Evolutionary conservation across 30 jellyfish, hydroid and myxozoan species (phyloP), one percentile per base, ranked within the genome.

Genomic region (Hydra vulgaris): DNA sequence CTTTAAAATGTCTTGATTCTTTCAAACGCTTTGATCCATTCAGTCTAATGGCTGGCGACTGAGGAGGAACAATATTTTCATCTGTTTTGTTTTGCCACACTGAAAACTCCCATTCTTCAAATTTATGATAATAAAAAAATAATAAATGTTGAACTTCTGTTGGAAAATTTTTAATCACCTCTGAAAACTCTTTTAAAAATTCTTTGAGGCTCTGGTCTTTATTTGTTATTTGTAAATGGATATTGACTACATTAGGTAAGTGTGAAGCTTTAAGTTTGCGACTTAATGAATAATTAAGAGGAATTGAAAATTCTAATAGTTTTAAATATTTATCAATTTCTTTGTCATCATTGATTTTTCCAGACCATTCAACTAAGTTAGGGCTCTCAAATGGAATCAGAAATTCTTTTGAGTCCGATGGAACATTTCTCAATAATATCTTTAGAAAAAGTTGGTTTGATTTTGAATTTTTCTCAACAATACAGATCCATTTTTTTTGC

Each of bases 331-430:
- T 0, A 15, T 66, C 56, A 15, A 23, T 80, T 26, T 66, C 52
- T 21, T 80, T 74, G 7, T 21, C 23, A 23, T 23, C 27, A 18
- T 0, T 18, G 24, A 21, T 70, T 56, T 69, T 19, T 27, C 23
- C 61, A 25, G 54, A 8, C 84, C 84, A 70, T n/a, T 66, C 83
- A 0, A 80, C 73, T 0, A 19, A 16, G 83, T 0, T 8, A 0
- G 21, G 5, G 26, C 71, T 67, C 53, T 70, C 83, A 61, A 61
- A 80, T 21, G 70, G 83, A 23, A 80, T 21, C 85, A 80, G 66
- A 80, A 18, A 80, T 25, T 27, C 72, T 19, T 80, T 54, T 16
- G 73, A 22, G 27, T 80, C 87, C 15, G 22, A 18, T 21, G 53
- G 70, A 27, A 66, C 21, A 27, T 80, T 18, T 12, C 87, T 74